Percentiles rank a stretch among this genome's conserved stretches.
These are phyloP conservation scores for Phasia obesa DNA, from an alignment of 2,888 invertebrate genomes.

Conservation along the genomic window DNA sequence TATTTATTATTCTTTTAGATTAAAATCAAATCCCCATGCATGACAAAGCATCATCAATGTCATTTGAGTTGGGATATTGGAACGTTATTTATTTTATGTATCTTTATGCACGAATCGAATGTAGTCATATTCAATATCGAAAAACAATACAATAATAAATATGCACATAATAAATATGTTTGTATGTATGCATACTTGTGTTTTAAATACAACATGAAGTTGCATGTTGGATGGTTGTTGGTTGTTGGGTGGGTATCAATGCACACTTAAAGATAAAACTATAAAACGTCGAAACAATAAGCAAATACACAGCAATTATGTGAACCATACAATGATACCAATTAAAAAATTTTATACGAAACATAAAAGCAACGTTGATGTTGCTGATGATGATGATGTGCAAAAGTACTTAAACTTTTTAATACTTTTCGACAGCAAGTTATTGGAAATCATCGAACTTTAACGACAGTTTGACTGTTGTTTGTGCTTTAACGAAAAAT, in stretches of 20 bases:
- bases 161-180: background rate
- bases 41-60: slow-evolving; percentile 66
- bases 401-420: slow-evolving; percentile 6
- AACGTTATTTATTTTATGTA: slow-evolving; percentile 49
- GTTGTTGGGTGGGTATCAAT: background rate
- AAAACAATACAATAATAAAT: slow-evolving; percentile 18
- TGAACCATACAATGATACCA: slow-evolving; percentile 14
- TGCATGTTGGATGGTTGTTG: background rate
- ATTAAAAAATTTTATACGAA: slow-evolving; percentile 1
- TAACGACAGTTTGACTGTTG: slow-evolving; percentile 30
- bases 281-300: background rate
- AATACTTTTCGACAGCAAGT: slow-evolving; percentile 7
- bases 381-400: slow-evolving; percentile 10
- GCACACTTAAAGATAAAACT: background rate
- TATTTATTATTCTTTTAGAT: slow-evolving; percentile 54
- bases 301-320: slow-evolving; percentile 26
- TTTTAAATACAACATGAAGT: slow-evolving; percentile 6
- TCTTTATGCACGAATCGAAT: slow-evolving; percentile 21
- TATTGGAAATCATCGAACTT: slow-evolving; percentile 32
- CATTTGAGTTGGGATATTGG: slow-evolving; percentile 56
- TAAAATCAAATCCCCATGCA: slow-evolving; percentile 67
- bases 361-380: slow-evolving; percentile 5
- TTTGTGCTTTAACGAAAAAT: slow-evolving; percentile 1
- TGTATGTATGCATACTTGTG: background rate
- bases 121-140: background rate